Evolutionary conservation across 1,140 invertebrate genomes (phyloP).

Genomic region (Chionoecetes opilio): DNA sequence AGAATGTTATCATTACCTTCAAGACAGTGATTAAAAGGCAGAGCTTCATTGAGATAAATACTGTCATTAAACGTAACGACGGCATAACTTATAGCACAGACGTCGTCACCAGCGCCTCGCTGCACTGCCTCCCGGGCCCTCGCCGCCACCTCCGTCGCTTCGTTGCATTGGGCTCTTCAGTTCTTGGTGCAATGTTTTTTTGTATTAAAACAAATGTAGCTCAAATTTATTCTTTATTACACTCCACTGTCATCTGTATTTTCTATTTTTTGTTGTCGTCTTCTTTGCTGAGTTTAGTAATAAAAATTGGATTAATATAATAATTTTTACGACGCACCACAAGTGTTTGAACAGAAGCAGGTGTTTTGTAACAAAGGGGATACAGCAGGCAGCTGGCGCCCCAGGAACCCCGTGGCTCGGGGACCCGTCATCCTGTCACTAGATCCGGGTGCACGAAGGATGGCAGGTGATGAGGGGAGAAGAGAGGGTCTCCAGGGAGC

Average conservation of each 20-base stretch:
- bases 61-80: conserved; percentile 75
- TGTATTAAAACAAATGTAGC: neutral
- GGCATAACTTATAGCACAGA: conserved; percentile 73
- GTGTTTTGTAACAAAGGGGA: neutral
- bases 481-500: neutral
- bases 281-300: neutral
- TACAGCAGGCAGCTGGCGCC: neutral
- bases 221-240: neutral
- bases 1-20: conserved; percentile 76
- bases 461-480: conserved; percentile 2
- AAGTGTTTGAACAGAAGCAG: conserved; percentile 29
- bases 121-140: neutral
- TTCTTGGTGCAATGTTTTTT: neutral
- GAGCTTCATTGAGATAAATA: conserved; percentile 77
- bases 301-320: neutral
- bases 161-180: neutral
- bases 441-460: conserved; percentile 41
- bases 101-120: conserved; percentile 37
- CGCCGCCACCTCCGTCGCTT: conserved; percentile 10
- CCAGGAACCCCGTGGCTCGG: neutral
- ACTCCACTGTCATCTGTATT: neutral
- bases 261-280: neutral
- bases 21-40: conserved; percentile 77
- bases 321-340: neutral
- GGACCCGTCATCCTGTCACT: conserved; percentile 7